Evolutionary conservation across 23 tunicate species (phyloP), one percentile per base, ranked within the genome.

Genomic region (Trididemnum clinides): DNA sequence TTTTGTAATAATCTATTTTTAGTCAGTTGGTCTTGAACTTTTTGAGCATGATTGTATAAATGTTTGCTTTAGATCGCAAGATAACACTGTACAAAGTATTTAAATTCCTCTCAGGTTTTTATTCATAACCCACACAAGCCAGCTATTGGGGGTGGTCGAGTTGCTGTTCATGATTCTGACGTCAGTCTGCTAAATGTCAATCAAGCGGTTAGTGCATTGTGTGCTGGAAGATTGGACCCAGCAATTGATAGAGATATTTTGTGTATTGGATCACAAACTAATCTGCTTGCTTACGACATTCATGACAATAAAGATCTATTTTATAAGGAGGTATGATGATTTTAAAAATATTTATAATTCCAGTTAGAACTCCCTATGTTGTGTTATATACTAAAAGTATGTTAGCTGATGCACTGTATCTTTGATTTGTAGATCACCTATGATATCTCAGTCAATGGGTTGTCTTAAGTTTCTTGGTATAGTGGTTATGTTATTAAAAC

Each of bases 181-280:
- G 81, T 94, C 34, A 89, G 98, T 66, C 57, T 94, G 18, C 57
- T 94, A 27, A 89, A 64, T 75, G 80, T 94, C 25, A 94, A 94
- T 64, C 98, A 94, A 76, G 57, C 94, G 0, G 90, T 94, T 1
- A 94, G 88, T 31, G 85, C 94, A 0, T 33, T 94, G 2, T 64
- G 81, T 34, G 90, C 98, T 49, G 98, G 98, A 65, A 64, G 23
- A 59, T 81, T 94, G 1, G 94, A 85, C 38, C 83, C 77, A 44
- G 20, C 85, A 5, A 64, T 39, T n/a, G 64, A 89, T 12, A 59
- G 98, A 73, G 98, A 94, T 72, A 82, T 82, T 12, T 77, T 94
- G 27, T 92, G 95, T 29, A 82, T 94, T 82, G 98, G 98, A 18
- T 83, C 98, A 23, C 95, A 87, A 76, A 94, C 98, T 18, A 94